A percentile compares a stretch with the other conserved stretches of the same genome.
phyloP scores from a whole-genome alignment of 1,140 invertebrate genomes.

The Parapsyche elsis region DNA sequence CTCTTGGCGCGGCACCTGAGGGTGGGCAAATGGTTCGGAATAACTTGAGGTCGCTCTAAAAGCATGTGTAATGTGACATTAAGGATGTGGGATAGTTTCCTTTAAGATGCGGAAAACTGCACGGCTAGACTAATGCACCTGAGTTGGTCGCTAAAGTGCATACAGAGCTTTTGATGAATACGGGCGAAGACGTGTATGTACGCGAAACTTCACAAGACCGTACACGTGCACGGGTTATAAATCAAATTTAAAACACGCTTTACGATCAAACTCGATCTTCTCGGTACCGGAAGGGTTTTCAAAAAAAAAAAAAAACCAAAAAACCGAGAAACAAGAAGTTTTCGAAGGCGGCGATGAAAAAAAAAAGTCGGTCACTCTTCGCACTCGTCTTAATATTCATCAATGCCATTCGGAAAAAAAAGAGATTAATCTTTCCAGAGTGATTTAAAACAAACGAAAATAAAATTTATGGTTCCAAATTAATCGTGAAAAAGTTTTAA shows the following conservation, averaged over 20 bases:
- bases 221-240: slow-evolving; percentile 6
- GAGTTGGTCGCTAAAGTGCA: slow-evolving; percentile 19
- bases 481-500: not conserved
- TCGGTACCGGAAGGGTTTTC: not conserved
- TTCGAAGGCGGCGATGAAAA: not conserved
- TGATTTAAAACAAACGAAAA: slow-evolving; percentile 7
- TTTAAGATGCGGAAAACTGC: not conserved
- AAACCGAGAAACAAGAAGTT: too few relatives aligned
- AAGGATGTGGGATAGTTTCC: slow-evolving; percentile 8
- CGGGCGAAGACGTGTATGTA: not conserved
- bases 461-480: slow-evolving; percentile 13
- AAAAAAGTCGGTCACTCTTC: not conserved
- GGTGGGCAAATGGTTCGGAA: slow-evolving; percentile 4
- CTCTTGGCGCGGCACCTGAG: not conserved
- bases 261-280: not conserved
- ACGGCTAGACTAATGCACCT: slow-evolving; percentile 8
- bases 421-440: slow-evolving; percentile 3
- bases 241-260: slow-evolving; percentile 15
- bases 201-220: not conserved
- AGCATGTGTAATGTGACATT: slow-evolving; percentile 11
- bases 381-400: not conserved
- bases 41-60: not conserved
- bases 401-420: slow-evolving; percentile 4
- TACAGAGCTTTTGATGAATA: slow-evolving; percentile 10
- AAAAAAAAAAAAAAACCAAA: not conserved